phyloP scores from a whole-genome alignment of 1,140 invertebrate genomes.

The Neomicropteryx cornuta region DNA sequence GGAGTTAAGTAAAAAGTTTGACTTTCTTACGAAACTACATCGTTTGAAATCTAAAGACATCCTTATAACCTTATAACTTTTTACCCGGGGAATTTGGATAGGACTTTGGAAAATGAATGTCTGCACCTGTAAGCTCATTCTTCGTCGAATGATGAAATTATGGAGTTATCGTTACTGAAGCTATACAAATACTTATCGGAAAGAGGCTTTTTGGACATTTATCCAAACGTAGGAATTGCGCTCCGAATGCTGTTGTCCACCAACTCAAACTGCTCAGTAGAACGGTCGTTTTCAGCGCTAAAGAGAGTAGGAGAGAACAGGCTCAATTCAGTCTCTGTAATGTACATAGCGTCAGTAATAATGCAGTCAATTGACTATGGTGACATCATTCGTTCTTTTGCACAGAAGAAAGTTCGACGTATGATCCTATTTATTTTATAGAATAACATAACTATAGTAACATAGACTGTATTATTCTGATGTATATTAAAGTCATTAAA shows the following conservation, averaged over 20 bases:
- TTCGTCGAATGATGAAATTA: not conserved
- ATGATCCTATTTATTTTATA: not conserved
- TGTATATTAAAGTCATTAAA: not conserved
- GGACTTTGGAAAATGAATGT: not conserved
- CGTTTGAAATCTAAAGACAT: not conserved
- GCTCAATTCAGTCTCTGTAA: too few relatives aligned
- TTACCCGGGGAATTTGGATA: not conserved
- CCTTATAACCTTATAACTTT: not conserved
- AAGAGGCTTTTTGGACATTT: conserved; percentile 1
- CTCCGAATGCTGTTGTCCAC: not conserved
- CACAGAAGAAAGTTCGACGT: conserved; percentile 1
- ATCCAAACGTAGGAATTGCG: conserved; percentile 1
- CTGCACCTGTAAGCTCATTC: not conserved
- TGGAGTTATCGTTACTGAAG: not conserved
- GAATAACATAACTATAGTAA: not conserved
- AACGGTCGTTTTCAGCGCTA: not conserved
- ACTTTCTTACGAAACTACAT: not conserved
- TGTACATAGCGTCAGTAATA: not conserved
- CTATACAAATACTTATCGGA: conserved; percentile 1
- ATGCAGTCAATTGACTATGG: not conserved
- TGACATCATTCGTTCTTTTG: not conserved
- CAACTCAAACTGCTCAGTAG: not conserved
- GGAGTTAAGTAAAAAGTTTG: conserved; percentile 1
- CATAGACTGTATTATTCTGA: not conserved
- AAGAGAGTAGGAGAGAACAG: not conserved